A percentile compares a stretch with the other conserved stretches of the same genome.
These are phyloP conservation scores for Gymnarchus niloticus DNA, from an alignment of 2,113 vertebrate species.

Conservation along the genomic window DNA sequence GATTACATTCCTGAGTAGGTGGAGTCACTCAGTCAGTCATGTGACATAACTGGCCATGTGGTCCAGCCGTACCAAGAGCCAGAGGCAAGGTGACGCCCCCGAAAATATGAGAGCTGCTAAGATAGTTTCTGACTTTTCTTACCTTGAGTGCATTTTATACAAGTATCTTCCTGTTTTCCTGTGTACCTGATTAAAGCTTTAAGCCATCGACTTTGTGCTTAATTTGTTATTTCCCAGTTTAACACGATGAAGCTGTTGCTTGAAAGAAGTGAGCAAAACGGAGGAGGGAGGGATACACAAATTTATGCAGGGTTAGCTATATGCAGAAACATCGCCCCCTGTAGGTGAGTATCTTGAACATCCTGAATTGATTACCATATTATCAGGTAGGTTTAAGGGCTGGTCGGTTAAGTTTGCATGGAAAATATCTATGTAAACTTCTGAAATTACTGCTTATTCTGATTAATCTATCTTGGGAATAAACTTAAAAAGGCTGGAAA, in stretches of 20 bases:
- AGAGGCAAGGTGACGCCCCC: not conserved
- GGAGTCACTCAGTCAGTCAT: constrained; percentile 21
- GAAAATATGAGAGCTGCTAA: not conserved
- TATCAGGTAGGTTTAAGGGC: not conserved
- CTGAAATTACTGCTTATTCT: not conserved
- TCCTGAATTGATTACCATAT: not conserved
- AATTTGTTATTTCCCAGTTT: constrained; percentile 26
- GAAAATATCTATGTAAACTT: not conserved
- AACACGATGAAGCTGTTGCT: constrained; percentile 25
- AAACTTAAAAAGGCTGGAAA: not conserved
- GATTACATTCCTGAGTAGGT: constrained; percentile 17
- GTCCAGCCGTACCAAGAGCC: constrained; percentile 8
- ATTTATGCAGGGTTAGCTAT: constrained; percentile 12
- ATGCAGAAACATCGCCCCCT: constrained; percentile 44
- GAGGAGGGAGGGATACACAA: constrained; percentile 26
- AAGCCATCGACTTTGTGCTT: constrained; percentile 21
- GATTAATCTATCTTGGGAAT: not conserved
- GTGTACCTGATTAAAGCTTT: not conserved
- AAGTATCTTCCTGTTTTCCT: not conserved
- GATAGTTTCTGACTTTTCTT: not conserved
- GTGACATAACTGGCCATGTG: constrained; percentile 13
- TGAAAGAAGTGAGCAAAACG: constrained; percentile 21
- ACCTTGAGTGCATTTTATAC: not conserved
- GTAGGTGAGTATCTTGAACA: constrained; percentile 21
- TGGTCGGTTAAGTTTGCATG: not conserved